These are phyloP conservation scores for Callipepla squamata DNA, from an alignment of 2,113 vertebrate species.

Conservation along the genomic window DNA sequence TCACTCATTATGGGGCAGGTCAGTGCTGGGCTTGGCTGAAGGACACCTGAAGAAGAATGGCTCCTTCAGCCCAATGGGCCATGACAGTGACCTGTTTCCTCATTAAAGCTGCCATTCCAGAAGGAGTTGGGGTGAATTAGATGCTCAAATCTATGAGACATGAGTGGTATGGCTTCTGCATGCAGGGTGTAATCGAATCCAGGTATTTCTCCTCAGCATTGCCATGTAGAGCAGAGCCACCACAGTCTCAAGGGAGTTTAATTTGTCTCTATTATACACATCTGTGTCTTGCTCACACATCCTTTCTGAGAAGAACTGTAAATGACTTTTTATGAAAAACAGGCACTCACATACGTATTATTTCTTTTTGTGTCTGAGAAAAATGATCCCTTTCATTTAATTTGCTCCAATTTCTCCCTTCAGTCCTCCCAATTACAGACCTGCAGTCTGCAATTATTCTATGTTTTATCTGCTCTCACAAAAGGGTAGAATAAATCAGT, in stretches of 20 bases:
- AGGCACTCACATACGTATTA: background rate
- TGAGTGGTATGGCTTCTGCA: background rate
- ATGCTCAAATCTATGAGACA: background rate
- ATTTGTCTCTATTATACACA: background rate
- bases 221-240: background rate
- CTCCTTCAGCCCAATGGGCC: too few relatives aligned
- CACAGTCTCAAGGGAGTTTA: background rate
- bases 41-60: background rate
- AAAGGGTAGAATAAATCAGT: background rate
- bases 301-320: background rate
- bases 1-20: too few relatives aligned
- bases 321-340: conserved; percentile 3
- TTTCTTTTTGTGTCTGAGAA: conserved; percentile 10
- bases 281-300: background rate
- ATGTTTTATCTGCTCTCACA: background rate
- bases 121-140: background rate
- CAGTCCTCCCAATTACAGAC: conserved; percentile 9
- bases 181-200: background rate
- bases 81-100: fast-evolving
- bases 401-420: conserved; percentile 31
- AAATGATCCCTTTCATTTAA: conserved; percentile 30
- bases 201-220: background rate
- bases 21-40: background rate
- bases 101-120: background rate
- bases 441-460: background rate